Conservation (phyloP, 2,888 invertebrate species). For the Criorhina ranunculi region DNA sequence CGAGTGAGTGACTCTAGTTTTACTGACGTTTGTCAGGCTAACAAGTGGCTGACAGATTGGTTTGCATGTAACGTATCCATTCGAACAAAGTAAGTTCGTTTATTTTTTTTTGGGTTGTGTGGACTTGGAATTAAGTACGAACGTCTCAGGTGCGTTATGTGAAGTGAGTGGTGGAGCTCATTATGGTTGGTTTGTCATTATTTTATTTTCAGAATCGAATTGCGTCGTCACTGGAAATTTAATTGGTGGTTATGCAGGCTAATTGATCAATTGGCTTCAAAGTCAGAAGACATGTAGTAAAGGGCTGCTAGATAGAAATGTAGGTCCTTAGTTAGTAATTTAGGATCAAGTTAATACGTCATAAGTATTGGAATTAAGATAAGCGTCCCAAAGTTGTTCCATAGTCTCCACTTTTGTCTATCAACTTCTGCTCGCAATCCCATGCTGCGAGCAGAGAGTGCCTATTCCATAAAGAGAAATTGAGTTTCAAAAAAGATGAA, state of each 20-base stretch:
- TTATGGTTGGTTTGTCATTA: not conserved
- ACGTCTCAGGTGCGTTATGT: not conserved
- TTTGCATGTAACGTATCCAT: conserved; percentile 40
- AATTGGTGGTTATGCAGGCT: not conserved
- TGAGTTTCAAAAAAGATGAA: too few relatives aligned
- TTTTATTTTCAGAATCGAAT: not conserved
- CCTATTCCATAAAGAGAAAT: too few relatives aligned
- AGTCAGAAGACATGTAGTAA: too few relatives aligned
- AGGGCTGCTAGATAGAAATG: too few relatives aligned
- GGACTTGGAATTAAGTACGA: conserved; percentile 10
- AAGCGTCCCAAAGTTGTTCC: too few relatives aligned
- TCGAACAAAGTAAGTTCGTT: conserved; percentile 8
- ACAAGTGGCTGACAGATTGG: conserved; percentile 49
- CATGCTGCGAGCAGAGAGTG: too few relatives aligned
- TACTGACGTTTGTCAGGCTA: conserved; percentile 37
- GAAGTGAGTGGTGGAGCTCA: not conserved
- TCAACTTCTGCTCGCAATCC: too few relatives aligned
- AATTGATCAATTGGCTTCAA: not conserved
- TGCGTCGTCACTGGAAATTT: not conserved
- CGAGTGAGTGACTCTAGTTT: conserved; percentile 41
- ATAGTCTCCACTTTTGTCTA: too few relatives aligned
- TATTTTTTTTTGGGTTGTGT: conserved; percentile 18
- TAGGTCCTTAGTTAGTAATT: too few relatives aligned
- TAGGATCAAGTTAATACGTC: too few relatives aligned
- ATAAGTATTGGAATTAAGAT: too few relatives aligned